phyloP scores from a whole-genome alignment of 2,888 invertebrate species.

The Taphrorychus bicolor region DNA sequence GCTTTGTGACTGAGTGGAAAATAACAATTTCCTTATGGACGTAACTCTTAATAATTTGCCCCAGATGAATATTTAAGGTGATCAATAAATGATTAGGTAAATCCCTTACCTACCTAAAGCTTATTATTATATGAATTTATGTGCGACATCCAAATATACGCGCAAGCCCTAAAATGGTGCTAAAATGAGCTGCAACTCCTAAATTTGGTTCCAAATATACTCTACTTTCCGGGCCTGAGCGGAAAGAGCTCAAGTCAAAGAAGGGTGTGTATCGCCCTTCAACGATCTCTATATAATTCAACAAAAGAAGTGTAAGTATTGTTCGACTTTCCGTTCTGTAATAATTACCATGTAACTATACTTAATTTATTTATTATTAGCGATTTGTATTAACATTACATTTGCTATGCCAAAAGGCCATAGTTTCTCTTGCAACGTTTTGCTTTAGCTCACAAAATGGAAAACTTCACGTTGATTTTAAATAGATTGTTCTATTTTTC shows the following conservation, averaged over 20 bases:
- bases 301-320: too few species aligned
- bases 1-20: too few species aligned
- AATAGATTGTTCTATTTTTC: too few species aligned
- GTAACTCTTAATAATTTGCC: too few species aligned
- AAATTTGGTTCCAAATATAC: constrained; percentile 35
- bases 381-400: constrained; percentile 59
- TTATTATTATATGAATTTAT: constrained; percentile 54
- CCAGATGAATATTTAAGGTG: constrained; percentile 20
- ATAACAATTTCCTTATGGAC: too few species aligned
- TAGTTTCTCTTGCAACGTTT: constrained; percentile 10
- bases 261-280: too few species aligned
- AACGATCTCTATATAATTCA: too few species aligned
- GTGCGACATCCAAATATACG: constrained; percentile 37
- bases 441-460: constrained; percentile 30
- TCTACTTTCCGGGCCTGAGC: constrained; percentile 15
- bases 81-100: constrained; percentile 54
- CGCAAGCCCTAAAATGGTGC: constrained; percentile 26
- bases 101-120: constrained; percentile 60
- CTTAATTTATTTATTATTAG: neutral
- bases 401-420: constrained; percentile 72
- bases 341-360: neutral
- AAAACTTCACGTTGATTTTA: too few species aligned
- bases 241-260: too few species aligned
- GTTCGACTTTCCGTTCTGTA: constrained; percentile 8
- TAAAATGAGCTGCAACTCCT: constrained; percentile 23